Evolutionary conservation across 1,140 invertebrate genomes (phyloP).

Genomic region (Palaemon carinicauda): DNA sequence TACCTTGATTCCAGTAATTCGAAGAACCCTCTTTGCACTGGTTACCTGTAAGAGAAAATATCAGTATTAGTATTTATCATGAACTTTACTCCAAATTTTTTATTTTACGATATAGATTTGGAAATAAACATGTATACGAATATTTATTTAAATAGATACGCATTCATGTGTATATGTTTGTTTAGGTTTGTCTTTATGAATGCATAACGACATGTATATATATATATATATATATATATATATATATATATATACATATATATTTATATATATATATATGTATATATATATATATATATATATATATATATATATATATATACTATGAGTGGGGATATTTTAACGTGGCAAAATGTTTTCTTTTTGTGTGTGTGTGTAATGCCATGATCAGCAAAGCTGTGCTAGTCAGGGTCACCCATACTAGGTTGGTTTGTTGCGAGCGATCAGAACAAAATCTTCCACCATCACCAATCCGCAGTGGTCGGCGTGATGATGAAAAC

Average conservation of each 20-base stretch:
- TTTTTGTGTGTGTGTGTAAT: too few relatives aligned
- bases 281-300: not conserved
- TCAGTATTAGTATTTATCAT: too few relatives aligned
- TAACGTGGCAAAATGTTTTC: too few relatives aligned
- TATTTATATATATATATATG: not conserved
- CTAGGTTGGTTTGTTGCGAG: too few relatives aligned
- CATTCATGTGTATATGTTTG: not conserved
- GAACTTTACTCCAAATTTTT: not conserved
- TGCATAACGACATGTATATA: not conserved
- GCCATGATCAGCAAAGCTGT: too few relatives aligned
- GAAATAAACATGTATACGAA: not conserved
- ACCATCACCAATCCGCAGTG: too few relatives aligned
- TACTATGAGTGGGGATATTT: not conserved
- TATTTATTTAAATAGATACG: not conserved
- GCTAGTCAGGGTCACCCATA: too few relatives aligned
- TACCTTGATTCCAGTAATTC: too few relatives aligned
- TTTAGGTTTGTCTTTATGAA: not conserved
- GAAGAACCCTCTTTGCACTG: too few relatives aligned
- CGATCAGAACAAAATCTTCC: too few relatives aligned
- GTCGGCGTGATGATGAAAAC: too few relatives aligned
- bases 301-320: not conserved
- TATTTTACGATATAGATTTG: not conserved
- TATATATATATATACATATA: not conserved
- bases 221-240: not conserved
- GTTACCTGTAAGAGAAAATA: too few relatives aligned